Evolutionary conservation across 2,888 invertebrate species (phyloP), one percentile per base, ranked within the genome.

Genomic region (Ptychoptera contaminata): DNA sequence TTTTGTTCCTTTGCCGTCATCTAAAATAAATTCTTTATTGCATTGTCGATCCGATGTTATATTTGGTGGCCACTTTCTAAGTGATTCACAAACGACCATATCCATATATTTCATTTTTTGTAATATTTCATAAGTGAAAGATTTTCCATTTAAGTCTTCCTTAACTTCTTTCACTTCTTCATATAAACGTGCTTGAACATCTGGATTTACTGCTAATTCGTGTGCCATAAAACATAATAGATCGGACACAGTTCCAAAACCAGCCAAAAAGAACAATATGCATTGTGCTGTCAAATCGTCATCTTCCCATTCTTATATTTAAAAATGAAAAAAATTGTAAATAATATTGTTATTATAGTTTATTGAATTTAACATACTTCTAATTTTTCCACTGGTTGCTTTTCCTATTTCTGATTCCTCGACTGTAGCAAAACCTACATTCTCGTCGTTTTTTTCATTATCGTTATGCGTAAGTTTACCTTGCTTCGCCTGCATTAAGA

Each of bases 41-140:
- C 76, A 76, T 2, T 65, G 47, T 9, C 76, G 64, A 51, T 75
- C 74, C 12, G 64, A 44, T 0, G 55, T 60, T 1, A 63, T 38
- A 1, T 56, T 67, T 1, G 70, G 62, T 0, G 75, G 69, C 73
- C 74, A 76, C 46, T 62, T 57, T 12, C 74, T 58, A 2, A 74
- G 56, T 0, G 64, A 50, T 52, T 74, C 74, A 55, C 71, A 71
- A 0, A 76, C 55, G 1, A 64, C 59, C 54, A 62, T 62, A 50
- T 77, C 77, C 64, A 78, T 54, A 47, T 77, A 78, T 38, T 67
- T 67, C 74, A 78, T 71, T 36, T 62, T 65, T 52, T 72, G 67
- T 1, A 78, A 58, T 1, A 66, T 64, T 30, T 70, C 72, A 49
- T 74, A 77, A 40, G 69, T 68, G 1, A 75, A 55, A 37, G 67